Conservation (phyloP, 2,113 vertebrate species). For the Pipra filicauda region DNA sequence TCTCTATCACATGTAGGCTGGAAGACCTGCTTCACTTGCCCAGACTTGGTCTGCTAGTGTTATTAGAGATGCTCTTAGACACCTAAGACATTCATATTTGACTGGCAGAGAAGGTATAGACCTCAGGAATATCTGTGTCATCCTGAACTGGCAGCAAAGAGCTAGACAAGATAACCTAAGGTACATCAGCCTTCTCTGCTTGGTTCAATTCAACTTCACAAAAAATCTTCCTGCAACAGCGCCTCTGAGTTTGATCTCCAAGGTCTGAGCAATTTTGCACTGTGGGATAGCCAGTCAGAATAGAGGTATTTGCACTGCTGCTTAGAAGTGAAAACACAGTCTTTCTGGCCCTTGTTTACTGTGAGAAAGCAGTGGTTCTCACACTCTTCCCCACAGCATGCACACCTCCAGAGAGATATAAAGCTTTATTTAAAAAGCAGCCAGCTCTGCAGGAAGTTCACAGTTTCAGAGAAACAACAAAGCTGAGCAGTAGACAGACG, state of each 20-base stretch:
- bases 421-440: background rate
- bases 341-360: background rate
- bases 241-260: background rate
- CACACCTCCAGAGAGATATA: background rate
- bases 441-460: background rate
- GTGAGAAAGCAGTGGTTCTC: background rate
- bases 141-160: background rate
- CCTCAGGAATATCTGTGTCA: background rate
- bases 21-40: background rate
- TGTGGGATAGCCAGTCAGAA: background rate
- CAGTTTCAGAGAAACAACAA: background rate
- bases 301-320: background rate
- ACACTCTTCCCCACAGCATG: background rate
- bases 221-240: background rate
- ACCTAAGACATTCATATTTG: background rate
- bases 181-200: background rate
- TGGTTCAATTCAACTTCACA: background rate
- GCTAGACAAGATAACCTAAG: background rate
- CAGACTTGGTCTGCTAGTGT: no score
- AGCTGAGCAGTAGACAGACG: accelerated
- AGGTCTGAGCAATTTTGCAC: background rate
- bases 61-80: background rate
- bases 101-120: background rate
- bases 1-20: background rate
- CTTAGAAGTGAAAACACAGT: background rate